Conservation (phyloP, 2,888 invertebrate genomes). For the Tinea semifulvella region DNA sequence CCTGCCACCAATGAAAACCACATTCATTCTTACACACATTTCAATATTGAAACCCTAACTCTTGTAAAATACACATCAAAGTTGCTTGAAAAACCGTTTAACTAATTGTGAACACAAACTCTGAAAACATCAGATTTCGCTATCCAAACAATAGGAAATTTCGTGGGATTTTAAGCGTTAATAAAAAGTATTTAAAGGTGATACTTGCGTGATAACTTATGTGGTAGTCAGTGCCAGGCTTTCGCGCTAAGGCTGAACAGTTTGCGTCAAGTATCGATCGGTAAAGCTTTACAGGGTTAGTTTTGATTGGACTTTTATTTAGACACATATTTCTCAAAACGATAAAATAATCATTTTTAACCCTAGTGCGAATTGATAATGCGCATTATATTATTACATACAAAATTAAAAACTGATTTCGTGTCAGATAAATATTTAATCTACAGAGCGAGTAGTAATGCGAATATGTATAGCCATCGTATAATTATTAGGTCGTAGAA, state of each 20-base stretch:
- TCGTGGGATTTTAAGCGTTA: neutral
- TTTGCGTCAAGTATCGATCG: constrained; percentile 10
- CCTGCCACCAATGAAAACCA: constrained; percentile 4
- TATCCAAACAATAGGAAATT: neutral
- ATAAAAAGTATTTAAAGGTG: neutral
- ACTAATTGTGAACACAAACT: neutral
- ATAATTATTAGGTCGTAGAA: no score
- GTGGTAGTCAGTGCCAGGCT: constrained; percentile 11
- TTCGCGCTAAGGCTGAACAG: constrained; percentile 7
- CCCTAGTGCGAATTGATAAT: no score
- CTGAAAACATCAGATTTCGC: neutral
- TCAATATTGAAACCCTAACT: neutral
- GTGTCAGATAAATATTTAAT: no score
- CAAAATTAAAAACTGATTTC: no score
- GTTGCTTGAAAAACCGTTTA: neutral
- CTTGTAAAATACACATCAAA: neutral
- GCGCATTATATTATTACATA: no score
- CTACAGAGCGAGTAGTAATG: no score
- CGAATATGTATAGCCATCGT: no score
- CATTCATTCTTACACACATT: neutral
- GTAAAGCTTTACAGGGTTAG: neutral
- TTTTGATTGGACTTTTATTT: no score
- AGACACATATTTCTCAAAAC: no score
- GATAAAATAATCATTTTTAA: no score
- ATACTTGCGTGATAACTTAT: neutral